phyloP scores from a whole-genome alignment of 2,113 vertebrate genomes.

The Oreochromis niloticus region DNA sequence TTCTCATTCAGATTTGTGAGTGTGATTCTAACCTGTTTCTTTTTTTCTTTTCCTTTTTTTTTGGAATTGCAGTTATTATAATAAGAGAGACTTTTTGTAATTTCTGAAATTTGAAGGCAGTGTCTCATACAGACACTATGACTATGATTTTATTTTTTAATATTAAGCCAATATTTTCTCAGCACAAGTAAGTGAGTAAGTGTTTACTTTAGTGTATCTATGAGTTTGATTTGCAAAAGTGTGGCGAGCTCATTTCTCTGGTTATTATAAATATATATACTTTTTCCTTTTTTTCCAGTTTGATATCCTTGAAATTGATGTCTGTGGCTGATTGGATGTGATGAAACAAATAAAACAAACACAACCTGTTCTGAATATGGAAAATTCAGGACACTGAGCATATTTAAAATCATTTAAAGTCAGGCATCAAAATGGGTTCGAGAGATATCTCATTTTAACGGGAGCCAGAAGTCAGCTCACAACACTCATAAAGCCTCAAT shows the following conservation, averaged over 20 bases:
- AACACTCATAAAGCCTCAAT: constrained; percentile 67
- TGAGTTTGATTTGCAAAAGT: constrained; percentile 17
- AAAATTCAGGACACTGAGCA: constrained; percentile 41
- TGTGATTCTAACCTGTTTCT: neutral
- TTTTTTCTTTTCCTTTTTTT: neutral
- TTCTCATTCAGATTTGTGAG: neutral
- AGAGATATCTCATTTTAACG: constrained; percentile 67
- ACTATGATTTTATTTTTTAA: constrained; percentile 23
- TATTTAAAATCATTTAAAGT: constrained; percentile 71
- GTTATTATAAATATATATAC: constrained; percentile 31
- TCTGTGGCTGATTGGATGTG: constrained; percentile 46
- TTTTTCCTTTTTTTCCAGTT: constrained; percentile 20
- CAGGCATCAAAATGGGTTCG: constrained; percentile 59
- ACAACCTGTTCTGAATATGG: constrained; percentile 57
- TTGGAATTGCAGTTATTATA: neutral
- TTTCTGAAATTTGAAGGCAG: constrained; percentile 27
- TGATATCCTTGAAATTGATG: constrained; percentile 53
- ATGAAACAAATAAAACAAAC: constrained; percentile 67
- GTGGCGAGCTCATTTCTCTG: constrained; percentile 18
- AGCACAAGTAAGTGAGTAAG: neutral
- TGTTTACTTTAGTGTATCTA: constrained; percentile 36
- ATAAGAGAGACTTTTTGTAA: neutral
- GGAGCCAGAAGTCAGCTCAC: constrained; percentile 61
- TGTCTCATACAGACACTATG: neutral
- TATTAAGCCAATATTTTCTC: constrained; percentile 18